Evolutionary conservation across 2,113 vertebrate species (phyloP), one percentile per base, ranked within the genome.

Genomic region (Scartelaos histophorus): DNA sequence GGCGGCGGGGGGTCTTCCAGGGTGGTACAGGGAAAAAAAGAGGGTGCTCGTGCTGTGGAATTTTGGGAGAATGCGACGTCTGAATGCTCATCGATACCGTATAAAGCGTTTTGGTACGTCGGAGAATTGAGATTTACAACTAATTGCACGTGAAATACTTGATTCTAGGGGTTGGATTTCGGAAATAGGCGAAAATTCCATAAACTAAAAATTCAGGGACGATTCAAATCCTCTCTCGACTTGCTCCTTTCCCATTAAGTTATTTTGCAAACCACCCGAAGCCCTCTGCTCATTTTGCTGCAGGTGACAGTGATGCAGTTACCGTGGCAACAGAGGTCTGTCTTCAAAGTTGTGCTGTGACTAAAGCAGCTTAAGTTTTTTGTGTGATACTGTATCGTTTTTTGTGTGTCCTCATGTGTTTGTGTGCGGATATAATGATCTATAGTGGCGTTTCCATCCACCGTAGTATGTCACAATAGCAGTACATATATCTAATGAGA

Each of bases 1-100:
- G 25, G 66, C 66, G 51, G 51, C 21, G 51, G 62, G 57, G 70
- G 49, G 75, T 46, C 78, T 81, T 83, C 73, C 29, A 71, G 38
- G 51, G 66, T 3, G 74, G 66, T 51, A 66, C 25, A 67, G 84
- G 82, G 74, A 68, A 56, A 12, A 74, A 62, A 74, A 71, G 80
- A 86, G 69, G 86, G 83, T 88, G 87, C 83, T 69, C 85, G 83
- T 88, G 87, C 83, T 69, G 83, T 82, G 89, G 89, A 90, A 93
- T 93, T 87, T 75, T 70, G 68, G 75, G 73, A 85, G 84, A 86
- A 79, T 82, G 83, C 61, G 17, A 17, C 9, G 29, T 78, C 76
- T 72, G 67, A 79, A 81, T 57, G 67, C 81, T 85, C 66, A 82
- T 89, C 90, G 77, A 88, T 91, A 88, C 70, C 34, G 78, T 85